A percentile compares a stretch with the other conserved stretches of the same genome.
These are phyloP conservation scores for Tapera naevia DNA, from an alignment of 2,797 vertebrate species.

Conservation along the genomic window DNA sequence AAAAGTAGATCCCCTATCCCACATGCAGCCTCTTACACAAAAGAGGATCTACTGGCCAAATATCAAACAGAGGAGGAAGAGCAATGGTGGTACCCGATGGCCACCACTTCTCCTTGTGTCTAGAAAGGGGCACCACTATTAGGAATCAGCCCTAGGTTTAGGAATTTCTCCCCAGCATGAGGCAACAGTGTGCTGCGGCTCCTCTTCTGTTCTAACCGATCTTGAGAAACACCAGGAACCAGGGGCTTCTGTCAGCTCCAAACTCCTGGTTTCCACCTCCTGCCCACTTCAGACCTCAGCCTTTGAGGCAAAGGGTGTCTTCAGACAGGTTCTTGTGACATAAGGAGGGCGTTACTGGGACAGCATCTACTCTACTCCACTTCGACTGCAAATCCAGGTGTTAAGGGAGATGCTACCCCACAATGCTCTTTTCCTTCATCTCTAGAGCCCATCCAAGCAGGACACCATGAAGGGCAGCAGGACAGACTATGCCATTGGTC, in stretches of 20 bases:
- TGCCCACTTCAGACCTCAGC: background rate
- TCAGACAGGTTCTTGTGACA: background rate
- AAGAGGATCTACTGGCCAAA: background rate
- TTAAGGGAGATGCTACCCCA: background rate
- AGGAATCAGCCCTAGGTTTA: too few relatives aligned
- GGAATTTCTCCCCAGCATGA: background rate
- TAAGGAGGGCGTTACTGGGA: background rate
- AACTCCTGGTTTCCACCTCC: background rate
- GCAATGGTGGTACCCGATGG: background rate
- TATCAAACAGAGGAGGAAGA: background rate
- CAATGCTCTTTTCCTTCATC: background rate
- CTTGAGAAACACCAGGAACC: background rate
- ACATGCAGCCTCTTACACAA: background rate
- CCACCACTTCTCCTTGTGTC: background rate
- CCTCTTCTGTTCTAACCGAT: background rate
- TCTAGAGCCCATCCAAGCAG: too few relatives aligned
- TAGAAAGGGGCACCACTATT: background rate
- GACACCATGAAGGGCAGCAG: background rate
- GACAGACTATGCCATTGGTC: rapidly evolving
- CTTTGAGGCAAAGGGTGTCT: background rate
- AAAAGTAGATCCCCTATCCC: background rate
- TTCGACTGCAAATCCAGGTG: background rate
- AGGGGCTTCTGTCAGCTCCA: background rate
- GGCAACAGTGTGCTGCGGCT: background rate
- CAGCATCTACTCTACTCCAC: rapidly evolving